Base-by-base conservation (phyloP, 2,888 invertebrate species). In the Tortricodes alternella region DNA sequence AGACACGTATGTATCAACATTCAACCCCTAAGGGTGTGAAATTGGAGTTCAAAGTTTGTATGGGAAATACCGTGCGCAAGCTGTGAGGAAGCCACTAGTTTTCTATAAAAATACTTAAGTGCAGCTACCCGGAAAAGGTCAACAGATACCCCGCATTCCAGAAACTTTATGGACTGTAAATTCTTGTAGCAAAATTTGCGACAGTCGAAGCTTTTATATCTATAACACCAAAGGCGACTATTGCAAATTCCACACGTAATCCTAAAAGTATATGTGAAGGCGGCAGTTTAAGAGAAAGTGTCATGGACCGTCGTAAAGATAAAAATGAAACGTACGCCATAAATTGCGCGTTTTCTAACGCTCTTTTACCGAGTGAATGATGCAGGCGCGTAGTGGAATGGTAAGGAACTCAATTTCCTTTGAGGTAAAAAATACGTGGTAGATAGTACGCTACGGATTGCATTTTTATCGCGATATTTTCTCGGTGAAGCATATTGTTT, bases 31-130 rank as follows among this genome's bases (percentile, higher is more conserved):
- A n/a, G n/a, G n/a, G n/a, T n/a, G n/a, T n/a, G n/a, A n/a, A n/a
- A n/a, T n/a, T n/a, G n/a, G n/a, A n/a, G n/a, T n/a, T n/a, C n/a
- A n/a, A n/a, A n/a, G n/a, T n/a, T n/a, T n/a, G n/a, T n/a, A n/a
- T n/a, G n/a, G n/a, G n/a, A n/a, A n/a, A n/a, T n/a, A n/a, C n/a
- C n/a, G n/a, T n/a, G n/a, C n/a, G n/a, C n/a, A n/a, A n/a, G n/a
- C n/a, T n/a, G n/a, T n/a, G n/a, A n/a, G n/a, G n/a, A n/a, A n/a
- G n/a, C 41, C 53, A 27, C 41, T 23, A 34, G 46, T 53, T 46
- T 53, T 55, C 55, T 55, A 55, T 55, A 37, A 49, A 55, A 55
- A 55, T 34, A 55, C 43, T 52, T 34, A 35, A 41, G 41, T 48
- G 41, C 55, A 49, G 48, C 35, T 41, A 41, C 41, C 21, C 27